These are phyloP conservation scores for Aurelia sp. DNA, from an alignment of 30 jellyfish, hydroid and myxozoan genomes.

Conservation along the genomic window DNA sequence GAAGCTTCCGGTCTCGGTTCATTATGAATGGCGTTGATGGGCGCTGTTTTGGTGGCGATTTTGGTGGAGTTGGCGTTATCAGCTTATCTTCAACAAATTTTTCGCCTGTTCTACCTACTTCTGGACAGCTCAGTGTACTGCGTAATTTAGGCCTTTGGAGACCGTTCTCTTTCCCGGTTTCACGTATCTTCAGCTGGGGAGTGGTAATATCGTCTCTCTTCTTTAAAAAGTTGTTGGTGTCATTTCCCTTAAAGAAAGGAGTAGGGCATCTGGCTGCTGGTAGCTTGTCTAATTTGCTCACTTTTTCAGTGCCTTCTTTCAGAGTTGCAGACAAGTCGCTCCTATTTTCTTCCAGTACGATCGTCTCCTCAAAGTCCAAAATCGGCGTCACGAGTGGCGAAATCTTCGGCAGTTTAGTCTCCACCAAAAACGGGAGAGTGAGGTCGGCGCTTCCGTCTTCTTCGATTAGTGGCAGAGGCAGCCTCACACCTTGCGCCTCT, in stretches of 20 bases:
- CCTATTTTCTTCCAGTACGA: not conserved
- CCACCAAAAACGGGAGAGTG: slow-evolving; percentile 20
- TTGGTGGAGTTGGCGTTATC: slow-evolving; percentile 44
- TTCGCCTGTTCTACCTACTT: not conserved
- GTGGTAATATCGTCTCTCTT: not conserved
- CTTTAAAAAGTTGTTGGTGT: not conserved
- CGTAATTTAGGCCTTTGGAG: not conserved
- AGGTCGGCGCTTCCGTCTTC: slow-evolving; percentile 10
- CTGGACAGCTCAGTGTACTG: slow-evolving; percentile 16
- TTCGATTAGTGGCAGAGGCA: slow-evolving; percentile 12
- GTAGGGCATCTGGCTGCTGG: slow-evolving; percentile 9
- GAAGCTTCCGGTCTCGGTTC: not conserved
- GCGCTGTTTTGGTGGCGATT: slow-evolving; percentile 45
- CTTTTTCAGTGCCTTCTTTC: not conserved
- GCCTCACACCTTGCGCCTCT: not conserved
- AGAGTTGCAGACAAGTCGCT: not conserved
- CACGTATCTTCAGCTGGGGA: not conserved
- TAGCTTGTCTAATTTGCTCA: not conserved
- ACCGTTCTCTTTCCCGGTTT: not conserved
- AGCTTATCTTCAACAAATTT: not conserved
- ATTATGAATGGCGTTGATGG: slow-evolving; percentile 36
- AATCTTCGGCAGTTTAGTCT: slow-evolving; percentile 3
- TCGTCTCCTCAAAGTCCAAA: not conserved
- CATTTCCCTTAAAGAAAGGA: not conserved
- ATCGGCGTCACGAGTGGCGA: not conserved